phyloP scores from a whole-genome alignment of 2,113 vertebrate species.

The Poicephalus gulielmi region DNA sequence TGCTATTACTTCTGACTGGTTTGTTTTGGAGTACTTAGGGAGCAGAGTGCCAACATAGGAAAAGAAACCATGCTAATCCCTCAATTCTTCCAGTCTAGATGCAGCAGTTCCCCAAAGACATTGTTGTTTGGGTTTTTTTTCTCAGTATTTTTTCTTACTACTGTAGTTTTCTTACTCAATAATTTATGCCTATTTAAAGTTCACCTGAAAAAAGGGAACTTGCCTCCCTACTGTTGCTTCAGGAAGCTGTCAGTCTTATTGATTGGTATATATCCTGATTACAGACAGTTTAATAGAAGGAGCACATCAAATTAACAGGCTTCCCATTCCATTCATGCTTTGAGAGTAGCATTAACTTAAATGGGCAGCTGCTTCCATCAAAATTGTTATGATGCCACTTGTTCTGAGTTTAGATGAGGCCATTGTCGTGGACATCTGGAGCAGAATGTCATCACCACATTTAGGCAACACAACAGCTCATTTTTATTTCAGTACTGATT shows the following conservation, averaged over 20 bases:
- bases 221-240: not conserved
- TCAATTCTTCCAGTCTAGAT: not conserved
- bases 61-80: not conserved
- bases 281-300: not conserved
- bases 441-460: not conserved
- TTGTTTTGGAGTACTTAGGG: not conserved
- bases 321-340: not conserved
- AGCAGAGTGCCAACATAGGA: not conserved
- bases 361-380: conserved; percentile 53
- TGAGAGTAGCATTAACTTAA: conserved; percentile 35
- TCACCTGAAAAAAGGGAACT: not conserved
- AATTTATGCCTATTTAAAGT: not conserved
- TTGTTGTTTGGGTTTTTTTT: not conserved
- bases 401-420: not conserved
- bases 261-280: not conserved
- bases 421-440: not conserved
- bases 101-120: not conserved
- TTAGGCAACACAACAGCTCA: conserved; percentile 1
- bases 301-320: conserved; percentile 17
- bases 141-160: not conserved
- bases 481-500: conserved; percentile 16
- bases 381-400: conserved; percentile 2
- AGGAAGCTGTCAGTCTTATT: not conserved
- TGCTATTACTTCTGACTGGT: not conserved
- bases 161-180: not conserved